phyloP scores from a whole-genome alignment of 2,113 vertebrate species.

The Mirza zaza region DNA sequence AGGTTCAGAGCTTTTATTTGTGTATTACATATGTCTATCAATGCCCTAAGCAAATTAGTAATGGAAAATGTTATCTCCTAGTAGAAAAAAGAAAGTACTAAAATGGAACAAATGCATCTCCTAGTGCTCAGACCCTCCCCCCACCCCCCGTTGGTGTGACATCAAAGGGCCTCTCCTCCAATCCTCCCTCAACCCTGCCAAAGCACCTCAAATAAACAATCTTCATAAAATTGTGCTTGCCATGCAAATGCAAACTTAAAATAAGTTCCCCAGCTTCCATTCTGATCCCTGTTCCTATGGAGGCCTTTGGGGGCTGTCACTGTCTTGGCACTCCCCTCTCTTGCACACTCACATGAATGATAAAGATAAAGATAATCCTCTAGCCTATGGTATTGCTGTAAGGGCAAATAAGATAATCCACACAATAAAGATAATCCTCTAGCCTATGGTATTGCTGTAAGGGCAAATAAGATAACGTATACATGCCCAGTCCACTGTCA shows the following conservation, averaged over 20 bases:
- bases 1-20: neutral
- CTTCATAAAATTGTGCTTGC: neutral
- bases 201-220: neutral
- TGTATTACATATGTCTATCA: neutral
- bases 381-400: neutral
- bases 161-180: neutral
- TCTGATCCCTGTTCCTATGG: neutral
- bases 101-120: neutral
- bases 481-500: neutral
- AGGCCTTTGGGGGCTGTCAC: neutral
- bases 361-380: neutral
- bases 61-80: neutral
- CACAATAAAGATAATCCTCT: neutral
- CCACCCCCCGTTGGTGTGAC: neutral
- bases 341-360: neutral
- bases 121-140: neutral
- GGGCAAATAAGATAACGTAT: neutral
- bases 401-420: neutral
- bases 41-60: neutral
- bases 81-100: neutral
- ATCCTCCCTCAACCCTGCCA: neutral
- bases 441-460: neutral
- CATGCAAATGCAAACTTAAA: neutral
- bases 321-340: neutral
- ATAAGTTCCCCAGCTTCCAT: neutral